phyloP scores from a whole-genome alignment of 1,140 invertebrate species.

The Zophobas atratus region DNA sequence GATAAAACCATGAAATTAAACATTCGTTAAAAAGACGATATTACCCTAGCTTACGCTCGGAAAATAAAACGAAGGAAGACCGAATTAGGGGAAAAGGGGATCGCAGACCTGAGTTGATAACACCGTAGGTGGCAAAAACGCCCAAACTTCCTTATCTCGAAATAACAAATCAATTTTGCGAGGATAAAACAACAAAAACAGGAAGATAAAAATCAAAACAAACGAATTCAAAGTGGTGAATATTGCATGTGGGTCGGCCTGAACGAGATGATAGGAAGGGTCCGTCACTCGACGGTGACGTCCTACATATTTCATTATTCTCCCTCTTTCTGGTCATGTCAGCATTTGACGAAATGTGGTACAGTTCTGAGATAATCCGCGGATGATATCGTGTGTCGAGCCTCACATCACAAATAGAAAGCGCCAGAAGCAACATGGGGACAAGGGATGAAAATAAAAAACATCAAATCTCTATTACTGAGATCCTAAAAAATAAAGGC shows the following conservation, averaged over 20 bases:
- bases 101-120: no score
- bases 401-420: conserved; percentile 7
- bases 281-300: conserved; percentile 22
- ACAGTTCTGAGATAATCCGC: conserved; percentile 21
- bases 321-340: conserved; percentile 23
- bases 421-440: conserved; percentile 8
- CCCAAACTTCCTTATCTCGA: no score
- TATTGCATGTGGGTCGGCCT: conserved; percentile 23
- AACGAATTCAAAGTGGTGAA: conserved; percentile 21
- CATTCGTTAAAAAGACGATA: no score
- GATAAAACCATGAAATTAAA: no score
- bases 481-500: conserved; percentile 17
- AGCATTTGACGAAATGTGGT: conserved; percentile 20
- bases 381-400: background rate
- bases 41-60: no score
- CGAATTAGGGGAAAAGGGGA: no score
- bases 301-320: conserved; percentile 26
- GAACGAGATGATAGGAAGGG: conserved; percentile 29
- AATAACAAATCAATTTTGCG: background rate
- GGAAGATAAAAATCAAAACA: conserved; percentile 31
- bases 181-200: conserved; percentile 4
- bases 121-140: background rate
- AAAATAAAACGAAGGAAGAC: no score
- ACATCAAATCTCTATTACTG: background rate
- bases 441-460: conserved; percentile 6